Conservation (phyloP, 2,113 vertebrate species). For the Limanda limanda region DNA sequence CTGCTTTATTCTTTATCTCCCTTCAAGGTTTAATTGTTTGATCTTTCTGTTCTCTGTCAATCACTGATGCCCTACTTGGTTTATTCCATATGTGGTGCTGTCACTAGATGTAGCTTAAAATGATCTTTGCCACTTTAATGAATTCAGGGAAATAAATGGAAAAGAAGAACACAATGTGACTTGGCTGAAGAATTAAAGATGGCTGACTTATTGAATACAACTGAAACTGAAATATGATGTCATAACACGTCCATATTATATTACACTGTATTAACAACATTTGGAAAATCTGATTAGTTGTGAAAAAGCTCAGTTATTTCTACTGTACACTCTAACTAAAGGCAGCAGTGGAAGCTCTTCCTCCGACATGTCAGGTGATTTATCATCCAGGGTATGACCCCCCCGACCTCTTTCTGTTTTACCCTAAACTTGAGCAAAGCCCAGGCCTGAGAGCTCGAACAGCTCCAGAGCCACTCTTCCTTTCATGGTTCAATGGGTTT, state of each 20-base stretch:
- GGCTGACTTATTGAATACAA: background rate
- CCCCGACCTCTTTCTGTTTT: slow-evolving; percentile 5
- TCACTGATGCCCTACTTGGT: background rate
- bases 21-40: background rate
- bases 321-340: slow-evolving; percentile 55
- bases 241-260: background rate
- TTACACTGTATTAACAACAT: background rate
- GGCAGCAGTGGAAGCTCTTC: slow-evolving; percentile 48
- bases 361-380: slow-evolving; percentile 63
- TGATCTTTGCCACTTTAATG: background rate
- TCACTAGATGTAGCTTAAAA: background rate
- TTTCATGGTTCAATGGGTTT: slow-evolving; percentile 62
- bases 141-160: background rate
- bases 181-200: slow-evolving; percentile 1
- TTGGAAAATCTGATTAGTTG: background rate
- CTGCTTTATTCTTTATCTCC: background rate
- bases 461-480: slow-evolving; percentile 43
- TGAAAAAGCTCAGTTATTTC: slow-evolving; percentile 39
- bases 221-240: slow-evolving; percentile 5
- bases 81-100: background rate
- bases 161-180: background rate
- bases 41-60: background rate
- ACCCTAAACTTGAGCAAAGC: slow-evolving; percentile 48
- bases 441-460: slow-evolving; percentile 44
- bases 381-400: slow-evolving; percentile 43